Evolutionary conservation across 2,797 vertebrate species (phyloP), one percentile per base, ranked within the genome.

Genomic region (Poecilia wingei): DNA sequence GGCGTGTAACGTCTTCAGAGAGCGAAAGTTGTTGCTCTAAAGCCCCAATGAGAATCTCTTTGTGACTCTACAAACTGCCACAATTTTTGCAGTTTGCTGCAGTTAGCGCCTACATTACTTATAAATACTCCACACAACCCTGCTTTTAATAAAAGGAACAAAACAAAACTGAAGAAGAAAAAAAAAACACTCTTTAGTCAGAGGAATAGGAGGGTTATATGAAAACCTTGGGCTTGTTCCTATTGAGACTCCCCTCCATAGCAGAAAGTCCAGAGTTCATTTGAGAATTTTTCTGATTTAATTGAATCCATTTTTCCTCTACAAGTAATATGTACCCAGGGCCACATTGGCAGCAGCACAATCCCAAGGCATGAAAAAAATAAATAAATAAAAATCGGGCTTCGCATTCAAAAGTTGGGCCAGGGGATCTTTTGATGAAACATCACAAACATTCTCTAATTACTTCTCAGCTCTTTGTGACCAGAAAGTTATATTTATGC

Each of bases 221-320:
- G 1, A 36, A 57, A 74, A 74, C 73, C 73, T 75, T 75, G 6
- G 10, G 25, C 25, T 57, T 75, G 3, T 7, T 39, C n/a, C 20
- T 45, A 59, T 25, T 43, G n/a, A 75, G 33, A 10, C 47, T 49
- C 46, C 18, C 13, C 6, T 51, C 2, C 12, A 22, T 8, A 36
- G 51, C 47, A 41, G 33, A 39, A 22, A 25, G 72, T 25, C 47
- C 36, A 3, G 51, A 10, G 22, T 53, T 73, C 25, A 51, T 39
- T 73, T 73, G 10, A 53, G 6, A 74, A 51, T 51, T 7, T 51
- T 74, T 53, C 49, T 55, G 49, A 74, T 53, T 74, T 31, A 31
- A 61, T 41, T 28, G 22, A 55, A 46, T 75, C 25, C n/a, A 46
- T 61, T 75, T 75, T 68, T 46, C 46, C 2, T 68, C 43, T 36